Evolutionary conservation across 2,113 vertebrate species (phyloP), one percentile per base, ranked within the genome.

Genomic region (Tympanuchus pallidicinctus): DNA sequence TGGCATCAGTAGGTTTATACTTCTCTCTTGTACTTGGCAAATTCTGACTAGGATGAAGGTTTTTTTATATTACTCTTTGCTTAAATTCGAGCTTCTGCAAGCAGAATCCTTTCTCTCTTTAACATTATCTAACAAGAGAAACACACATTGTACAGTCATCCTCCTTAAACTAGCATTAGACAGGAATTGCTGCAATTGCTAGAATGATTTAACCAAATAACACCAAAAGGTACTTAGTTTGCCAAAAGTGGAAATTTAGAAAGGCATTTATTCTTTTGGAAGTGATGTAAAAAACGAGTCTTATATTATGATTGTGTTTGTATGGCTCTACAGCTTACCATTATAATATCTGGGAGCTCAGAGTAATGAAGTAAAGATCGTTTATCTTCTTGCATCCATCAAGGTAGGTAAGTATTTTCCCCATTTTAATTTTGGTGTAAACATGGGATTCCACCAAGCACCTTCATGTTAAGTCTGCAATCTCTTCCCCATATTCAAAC

Each of bases 1-100:
- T 97, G 70, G 42, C 56, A 83, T 82, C 60, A 32, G 42, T 18
- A 32, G 21, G 27, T 64, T 77, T 94, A 36, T 82, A 54, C 32
- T 92, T 96, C 75, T 91, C 30, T 92, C 75, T 69, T 93, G 38
- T 45, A 95, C 48, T 72, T 89, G 47, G 47, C 60, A 89, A 89
- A n/a, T 79, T 82, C 84, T 78, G 42, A 74, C 34, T 43, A 61
- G 73, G 20, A 65, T 43, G 48, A 71, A 83, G 52, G 90, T 73
- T 73, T 86, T 8, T 57, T 75, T 90, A 34, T 56, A 61, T 74
- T 61, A 16, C 1, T 64, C 10, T 73, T 69, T 69, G 43, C 63
- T 78, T 69, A 82, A 88, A 92, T 85, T 42, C 78, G 69, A 90
- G 32, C 5, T 47, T 48, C 22, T 54, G 66, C 80, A 91, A 78